phyloP scores from a whole-genome alignment of 2,113 vertebrate species.

The Notarius quadriscutis region DNA sequence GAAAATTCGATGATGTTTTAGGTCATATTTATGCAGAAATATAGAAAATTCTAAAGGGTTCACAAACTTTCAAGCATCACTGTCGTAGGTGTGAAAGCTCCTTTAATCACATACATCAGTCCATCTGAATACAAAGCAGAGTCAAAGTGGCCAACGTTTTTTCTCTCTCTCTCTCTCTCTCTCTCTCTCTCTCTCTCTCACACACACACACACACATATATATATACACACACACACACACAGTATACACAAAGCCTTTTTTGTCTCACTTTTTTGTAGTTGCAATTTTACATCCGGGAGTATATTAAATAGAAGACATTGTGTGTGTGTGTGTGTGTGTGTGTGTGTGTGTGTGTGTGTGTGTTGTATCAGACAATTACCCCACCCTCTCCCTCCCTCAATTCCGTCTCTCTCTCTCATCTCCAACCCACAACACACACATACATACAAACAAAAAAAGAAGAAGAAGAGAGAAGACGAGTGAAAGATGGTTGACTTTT shows the following conservation, averaged over 20 bases:
- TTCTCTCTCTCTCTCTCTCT: not conserved
- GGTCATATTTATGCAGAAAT: too few species aligned
- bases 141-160: not conserved
- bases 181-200: not conserved
- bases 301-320: not conserved
- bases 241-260: not conserved
- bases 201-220: not conserved
- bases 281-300: not conserved
- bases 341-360: slow-evolving; percentile 26
- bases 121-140: not conserved
- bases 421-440: slow-evolving; percentile 49
- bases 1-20: too few species aligned
- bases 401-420: slow-evolving; percentile 64
- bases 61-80: not conserved
- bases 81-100: not conserved
- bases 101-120: not conserved
- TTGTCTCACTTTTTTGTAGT: not conserved
- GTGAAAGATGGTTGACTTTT: slow-evolving; percentile 82
- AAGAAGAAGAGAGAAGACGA: slow-evolving; percentile 55
- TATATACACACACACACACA: not conserved
- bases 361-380: slow-evolving; percentile 29
- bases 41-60: too few species aligned
- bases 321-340: slow-evolving; percentile 16
- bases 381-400: slow-evolving; percentile 55
- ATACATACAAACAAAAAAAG: slow-evolving; percentile 57